Percentiles rank a stretch among this genome's conserved stretches.
Evolutionary conservation across 2,888 invertebrate genomes (phyloP).

Genomic region (Dione vanillae): DNA sequence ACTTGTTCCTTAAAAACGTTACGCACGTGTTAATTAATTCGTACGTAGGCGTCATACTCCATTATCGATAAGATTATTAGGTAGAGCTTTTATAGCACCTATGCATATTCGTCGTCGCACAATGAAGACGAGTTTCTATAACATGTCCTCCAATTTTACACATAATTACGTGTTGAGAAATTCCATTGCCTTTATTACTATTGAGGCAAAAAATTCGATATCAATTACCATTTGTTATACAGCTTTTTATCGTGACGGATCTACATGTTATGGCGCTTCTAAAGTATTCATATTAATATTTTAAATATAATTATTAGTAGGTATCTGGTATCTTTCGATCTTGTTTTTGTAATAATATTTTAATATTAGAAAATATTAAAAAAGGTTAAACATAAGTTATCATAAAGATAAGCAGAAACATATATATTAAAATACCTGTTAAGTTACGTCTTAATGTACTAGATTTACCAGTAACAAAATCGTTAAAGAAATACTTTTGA

Average conservation of each 20-base stretch:
- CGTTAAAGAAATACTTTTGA: too few species aligned
- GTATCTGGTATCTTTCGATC: too few species aligned
- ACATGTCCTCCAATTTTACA: conserved; percentile 37
- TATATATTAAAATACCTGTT: not conserved
- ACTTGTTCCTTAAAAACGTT: conserved; percentile 71
- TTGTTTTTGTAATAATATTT: not conserved
- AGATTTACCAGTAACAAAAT: too few species aligned
- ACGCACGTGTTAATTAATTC: conserved; percentile 80
- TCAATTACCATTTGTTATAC: conserved; percentile 14
- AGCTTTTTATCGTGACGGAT: conserved; percentile 12
- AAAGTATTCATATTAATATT: conserved; percentile 1
- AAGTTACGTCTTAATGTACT: not conserved
- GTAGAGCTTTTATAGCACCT: conserved; percentile 76
- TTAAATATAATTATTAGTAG: conserved; percentile 8
- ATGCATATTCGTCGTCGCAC: conserved; percentile 71
- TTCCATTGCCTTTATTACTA: conserved; percentile 16
- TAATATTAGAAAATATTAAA: not conserved
- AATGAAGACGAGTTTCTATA: conserved; percentile 37
- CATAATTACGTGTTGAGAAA: conserved; percentile 28
- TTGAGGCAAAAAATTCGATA: conserved; percentile 21
- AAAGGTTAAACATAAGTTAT: too few species aligned
- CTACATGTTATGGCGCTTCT: conserved; percentile 14
- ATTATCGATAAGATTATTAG: conserved; percentile 80
- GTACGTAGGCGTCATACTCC: conserved; percentile 75
- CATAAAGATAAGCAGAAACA: too few species aligned